Evolutionary conservation across 2,113 vertebrate species (phyloP).

Genomic region (Nyctereutes procyonoides): DNA sequence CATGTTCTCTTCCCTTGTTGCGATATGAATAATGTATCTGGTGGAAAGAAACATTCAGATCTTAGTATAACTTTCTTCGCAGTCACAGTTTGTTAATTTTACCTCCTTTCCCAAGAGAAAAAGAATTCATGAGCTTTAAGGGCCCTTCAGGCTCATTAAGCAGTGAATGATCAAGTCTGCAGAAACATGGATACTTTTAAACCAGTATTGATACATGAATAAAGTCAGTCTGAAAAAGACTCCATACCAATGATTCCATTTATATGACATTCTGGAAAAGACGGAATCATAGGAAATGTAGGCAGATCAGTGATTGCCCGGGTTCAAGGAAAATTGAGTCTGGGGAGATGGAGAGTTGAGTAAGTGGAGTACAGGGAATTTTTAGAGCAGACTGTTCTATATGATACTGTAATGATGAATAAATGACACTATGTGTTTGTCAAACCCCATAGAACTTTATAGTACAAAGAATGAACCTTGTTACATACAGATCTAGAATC

Average conservation of each 20-base stretch:
- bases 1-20: background rate
- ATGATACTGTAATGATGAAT: background rate
- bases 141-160: background rate
- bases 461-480: background rate
- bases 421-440: background rate
- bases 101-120: constrained; percentile 24
- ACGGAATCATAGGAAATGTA: background rate
- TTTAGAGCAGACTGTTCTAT: background rate
- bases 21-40: constrained; percentile 30
- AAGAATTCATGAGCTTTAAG: background rate
- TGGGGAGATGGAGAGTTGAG: background rate
- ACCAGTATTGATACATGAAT: background rate
- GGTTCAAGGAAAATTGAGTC: background rate
- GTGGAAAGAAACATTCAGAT: constrained; percentile 35
- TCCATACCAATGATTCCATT: background rate
- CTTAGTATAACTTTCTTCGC: background rate
- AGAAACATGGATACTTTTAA: background rate
- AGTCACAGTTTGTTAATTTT: constrained; percentile 19
- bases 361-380: background rate
- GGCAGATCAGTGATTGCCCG: background rate
- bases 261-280: constrained; percentile 19
- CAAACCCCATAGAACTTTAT: background rate
- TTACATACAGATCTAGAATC: background rate
- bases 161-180: background rate
- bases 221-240: background rate